Evolutionary conservation across 2,888 invertebrate species (phyloP), one percentile per base, ranked within the genome.

Genomic region (Chalcosyrphus nemorum): DNA sequence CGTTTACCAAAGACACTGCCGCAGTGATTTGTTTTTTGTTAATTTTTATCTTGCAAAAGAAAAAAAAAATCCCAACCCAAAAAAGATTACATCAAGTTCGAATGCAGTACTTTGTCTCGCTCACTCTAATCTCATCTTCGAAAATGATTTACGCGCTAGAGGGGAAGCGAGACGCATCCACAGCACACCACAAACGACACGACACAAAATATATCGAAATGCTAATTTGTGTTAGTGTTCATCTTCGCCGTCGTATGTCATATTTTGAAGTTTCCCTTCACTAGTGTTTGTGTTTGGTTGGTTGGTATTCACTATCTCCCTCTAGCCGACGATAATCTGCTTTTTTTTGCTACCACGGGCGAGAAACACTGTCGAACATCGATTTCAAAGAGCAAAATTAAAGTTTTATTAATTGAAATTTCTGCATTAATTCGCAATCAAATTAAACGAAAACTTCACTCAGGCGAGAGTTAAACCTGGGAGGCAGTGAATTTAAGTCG

Each of bases 241-340:
- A n/a, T n/a, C n/a, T n/a, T n/a, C n/a, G n/a, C n/a, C n/a, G n/a
- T n/a, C n/a, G 77, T 84, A 74, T 78, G 72, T 84, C 82, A 84
- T 80, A 80, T 74, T 84, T 84, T 84, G 82, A 84, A 84, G 82
- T 84, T 84, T 84, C 68, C 43, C 63, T 80, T 84, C 74, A 29
- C 7, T 84, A 21, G 84, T 84, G 70, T 84, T 82, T 74, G 80
- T 80, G n/a, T n/a, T n/a, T n/a, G n/a, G n/a, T n/a, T n/a, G n/a
- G n/a, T 74, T 80, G 80, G 63, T 43, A 70, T 80, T 59, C 45
- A 38, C 84, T 80, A 65, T 84, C 84, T 84, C 84, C 2, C 70
- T 84, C 59, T 80, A 19, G 47, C 61, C 63, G 65, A 75, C n/a
- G n/a, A 70, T 47, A 63, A 56, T 56, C 2, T 4, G 2, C 4